Evolutionary conservation across 30 jellyfish, hydroid and myxozoan species (phyloP).

Genomic region (Catostylus mosaicus): DNA sequence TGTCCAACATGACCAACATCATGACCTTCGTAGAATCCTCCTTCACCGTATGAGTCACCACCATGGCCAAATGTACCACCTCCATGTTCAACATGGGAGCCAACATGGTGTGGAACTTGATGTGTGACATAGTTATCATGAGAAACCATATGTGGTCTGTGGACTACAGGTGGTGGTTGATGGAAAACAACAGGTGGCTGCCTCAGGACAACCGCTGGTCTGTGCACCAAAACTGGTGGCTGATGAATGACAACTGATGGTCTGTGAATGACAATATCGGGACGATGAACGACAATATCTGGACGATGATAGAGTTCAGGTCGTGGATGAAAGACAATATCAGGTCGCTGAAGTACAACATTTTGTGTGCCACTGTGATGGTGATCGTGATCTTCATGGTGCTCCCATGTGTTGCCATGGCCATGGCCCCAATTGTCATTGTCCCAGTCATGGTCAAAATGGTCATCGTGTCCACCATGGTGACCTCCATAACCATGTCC

Average conservation of each 20-base stretch:
- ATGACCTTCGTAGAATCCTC: constrained; percentile 65
- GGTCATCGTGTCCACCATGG: constrained; percentile 59
- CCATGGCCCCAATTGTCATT: constrained; percentile 81
- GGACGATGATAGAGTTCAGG: constrained; percentile 98
- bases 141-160: constrained; percentile 92
- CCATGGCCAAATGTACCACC: constrained; percentile 82
- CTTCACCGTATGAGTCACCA: constrained; percentile 59
- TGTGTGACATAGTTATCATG: constrained; percentile 91
- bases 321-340: constrained; percentile 94
- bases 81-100: constrained; percentile 86
- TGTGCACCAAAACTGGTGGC: constrained; percentile 95
- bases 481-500: constrained; percentile 48
- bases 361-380: constrained; percentile 84
- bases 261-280: constrained; percentile 96
- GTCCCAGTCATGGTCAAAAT: constrained; percentile 53
- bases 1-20: constrained; percentile 78
- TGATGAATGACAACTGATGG: constrained; percentile 98
- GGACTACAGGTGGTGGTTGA: constrained; percentile 96
- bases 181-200: constrained; percentile 97
- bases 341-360: constrained; percentile 95
- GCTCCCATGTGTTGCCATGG: constrained; percentile 82
- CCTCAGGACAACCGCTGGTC: constrained; percentile 96
- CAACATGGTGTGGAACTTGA: constrained; percentile 90
- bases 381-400: constrained; percentile 74
- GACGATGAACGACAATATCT: constrained; percentile 93